These are phyloP conservation scores for Kryptolebias ocellatus DNA, from an alignment of 2,797 vertebrate species.

Conservation along the genomic window DNA sequence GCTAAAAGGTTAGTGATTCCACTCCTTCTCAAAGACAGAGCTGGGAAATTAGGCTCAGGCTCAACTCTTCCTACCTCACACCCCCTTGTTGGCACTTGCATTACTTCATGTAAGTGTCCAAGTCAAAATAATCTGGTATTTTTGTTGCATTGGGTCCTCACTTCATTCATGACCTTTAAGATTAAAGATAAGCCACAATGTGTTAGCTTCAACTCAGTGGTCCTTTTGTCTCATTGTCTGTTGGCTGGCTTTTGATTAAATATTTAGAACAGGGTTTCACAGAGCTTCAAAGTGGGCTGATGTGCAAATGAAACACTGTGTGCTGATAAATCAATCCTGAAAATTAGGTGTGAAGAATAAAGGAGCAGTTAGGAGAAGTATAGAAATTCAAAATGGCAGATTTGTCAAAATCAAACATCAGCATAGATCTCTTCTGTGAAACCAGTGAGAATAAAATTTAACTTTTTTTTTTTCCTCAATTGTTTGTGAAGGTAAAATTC, in stretches of 20 bases:
- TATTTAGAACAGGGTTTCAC: slow-evolving; percentile 54
- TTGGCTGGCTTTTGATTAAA: slow-evolving; percentile 56
- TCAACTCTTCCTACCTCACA: slow-evolving; percentile 13
- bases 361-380: slow-evolving; percentile 26
- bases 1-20: slow-evolving; percentile 34
- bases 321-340: slow-evolving; percentile 50
- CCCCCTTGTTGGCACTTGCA: slow-evolving; percentile 38
- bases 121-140: slow-evolving; percentile 53
- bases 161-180: slow-evolving; percentile 70
- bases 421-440: not conserved
- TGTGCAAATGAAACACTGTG: slow-evolving; percentile 55
- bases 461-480: too few species aligned
- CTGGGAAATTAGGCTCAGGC: slow-evolving; percentile 30
- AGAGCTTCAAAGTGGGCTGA: slow-evolving; percentile 45
- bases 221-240: slow-evolving; percentile 17
- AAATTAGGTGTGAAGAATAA: slow-evolving; percentile 48
- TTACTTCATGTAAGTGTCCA: slow-evolving; percentile 71
- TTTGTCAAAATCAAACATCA: slow-evolving; percentile 17
- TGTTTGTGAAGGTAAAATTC: too few species aligned
- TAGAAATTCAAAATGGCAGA: slow-evolving; percentile 18
- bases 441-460: too few species aligned
- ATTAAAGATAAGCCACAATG: slow-evolving; percentile 69
- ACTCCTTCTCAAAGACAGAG: slow-evolving; percentile 50
- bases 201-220: slow-evolving; percentile 55
- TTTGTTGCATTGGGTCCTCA: slow-evolving; percentile 51